Conservation (phyloP, 1,140 invertebrate species). For the Liolophura sinensis region DNA sequence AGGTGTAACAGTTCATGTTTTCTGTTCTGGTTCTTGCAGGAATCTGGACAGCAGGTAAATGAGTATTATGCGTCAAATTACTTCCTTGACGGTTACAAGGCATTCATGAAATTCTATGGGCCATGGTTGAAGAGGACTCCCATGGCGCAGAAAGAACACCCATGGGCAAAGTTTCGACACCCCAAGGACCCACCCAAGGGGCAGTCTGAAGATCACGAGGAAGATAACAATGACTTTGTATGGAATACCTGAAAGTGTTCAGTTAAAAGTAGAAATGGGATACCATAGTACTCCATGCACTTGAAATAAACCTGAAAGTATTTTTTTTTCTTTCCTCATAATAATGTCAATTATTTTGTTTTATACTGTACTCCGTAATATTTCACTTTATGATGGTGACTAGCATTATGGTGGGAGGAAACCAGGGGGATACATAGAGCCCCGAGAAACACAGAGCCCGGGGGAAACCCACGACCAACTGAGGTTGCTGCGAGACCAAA, state of each 20-base stretch:
- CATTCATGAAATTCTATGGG: conserved; percentile 27
- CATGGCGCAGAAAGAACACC: conserved; percentile 5
- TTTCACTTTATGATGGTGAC: background rate
- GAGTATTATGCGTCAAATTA: conserved; percentile 9
- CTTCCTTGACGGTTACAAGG: conserved; percentile 18
- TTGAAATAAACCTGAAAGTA: too few relatives aligned
- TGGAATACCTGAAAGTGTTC: background rate
- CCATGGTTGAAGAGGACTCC: conserved; percentile 24
- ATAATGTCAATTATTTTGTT: too few relatives aligned
- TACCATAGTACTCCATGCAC: too few relatives aligned
- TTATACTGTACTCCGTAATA: background rate
- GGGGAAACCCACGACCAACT: background rate
- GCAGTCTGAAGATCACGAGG: background rate
- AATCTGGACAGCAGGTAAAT: conserved; percentile 11
- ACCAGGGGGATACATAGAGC: too few relatives aligned
- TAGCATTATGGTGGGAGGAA: background rate
- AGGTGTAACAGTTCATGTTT: background rate
- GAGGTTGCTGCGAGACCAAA: too few relatives aligned
- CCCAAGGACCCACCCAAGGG: background rate
- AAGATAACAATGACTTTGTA: background rate
- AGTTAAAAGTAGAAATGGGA: too few relatives aligned
- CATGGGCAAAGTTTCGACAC: conserved; percentile 3
- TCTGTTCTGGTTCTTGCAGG: conserved; percentile 13
- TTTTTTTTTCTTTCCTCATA: too few relatives aligned
- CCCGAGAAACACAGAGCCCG: too few relatives aligned